phyloP scores from a whole-genome alignment of 1,140 invertebrate genomes.

The Dolichoris vasculosae region DNA sequence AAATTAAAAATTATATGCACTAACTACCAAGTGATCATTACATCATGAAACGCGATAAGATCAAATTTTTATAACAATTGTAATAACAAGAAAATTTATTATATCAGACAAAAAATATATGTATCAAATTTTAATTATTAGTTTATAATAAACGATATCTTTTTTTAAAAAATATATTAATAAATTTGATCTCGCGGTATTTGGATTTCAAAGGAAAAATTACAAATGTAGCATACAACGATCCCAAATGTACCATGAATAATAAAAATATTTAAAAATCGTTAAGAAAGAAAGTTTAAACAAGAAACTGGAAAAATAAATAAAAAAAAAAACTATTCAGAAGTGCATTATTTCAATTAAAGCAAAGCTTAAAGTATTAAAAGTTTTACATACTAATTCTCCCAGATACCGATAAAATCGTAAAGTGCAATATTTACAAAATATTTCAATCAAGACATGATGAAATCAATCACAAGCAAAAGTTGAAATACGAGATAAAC shows the following conservation, averaged over 20 bases:
- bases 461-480: not conserved
- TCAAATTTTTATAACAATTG: not conserved
- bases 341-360: not conserved
- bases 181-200: not conserved
- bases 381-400: not conserved
- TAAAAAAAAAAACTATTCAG: not conserved
- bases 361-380: not conserved
- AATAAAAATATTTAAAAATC: not conserved
- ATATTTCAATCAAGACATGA: not conserved
- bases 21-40: slow-evolving; percentile 9
- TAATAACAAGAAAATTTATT: slow-evolving; percentile 24
- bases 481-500: not conserved
- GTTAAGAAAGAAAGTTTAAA: not conserved
- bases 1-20: not conserved
- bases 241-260: not conserved
- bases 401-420: not conserved
- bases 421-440: not conserved
- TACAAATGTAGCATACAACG: too few species aligned
- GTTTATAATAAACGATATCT: not conserved
- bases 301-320: not conserved
- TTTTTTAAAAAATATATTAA: not conserved
- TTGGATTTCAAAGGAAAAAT: not conserved
- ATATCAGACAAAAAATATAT: not conserved
- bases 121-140: not conserved
- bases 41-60: slow-evolving; percentile 25